Base-by-base conservation (phyloP, 23 tunicate species). In the Phallusia fumigata region DNA sequence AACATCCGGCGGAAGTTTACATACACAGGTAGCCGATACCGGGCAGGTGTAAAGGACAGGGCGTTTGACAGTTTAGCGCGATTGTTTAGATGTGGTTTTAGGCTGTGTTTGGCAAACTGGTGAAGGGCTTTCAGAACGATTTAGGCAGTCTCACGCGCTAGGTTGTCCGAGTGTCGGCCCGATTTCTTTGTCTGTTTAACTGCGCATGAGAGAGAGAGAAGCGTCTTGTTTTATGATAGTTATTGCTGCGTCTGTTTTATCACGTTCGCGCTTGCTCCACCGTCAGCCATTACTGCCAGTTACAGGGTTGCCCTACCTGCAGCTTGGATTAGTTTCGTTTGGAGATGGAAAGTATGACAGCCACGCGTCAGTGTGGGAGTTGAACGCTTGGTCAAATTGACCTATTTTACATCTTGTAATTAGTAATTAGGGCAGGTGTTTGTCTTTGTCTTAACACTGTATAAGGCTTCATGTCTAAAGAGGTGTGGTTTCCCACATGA, bases 241-340 rank as follows among this genome's bases (percentile, higher is more conserved):
- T 77, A 77, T 77, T 77, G 80, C 80, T 77, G 80, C 80, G 80
- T 77, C 80, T 77, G 50, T 77, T 77, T 77, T 77, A 77, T 77
- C 80, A 77, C 80, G 80, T 77, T 77, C 80, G 80, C 32, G 79
- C 35, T 76, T 76, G 79, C 79, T 35, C 45, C 79, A 44, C 47
- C 52, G 80, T 77, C 80, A 45, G 80, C 80, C 80, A 77, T 77
- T 77, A 58, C 80, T 77, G 80, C 53, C 80, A 77, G 69, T 13
- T 6, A 22, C 69, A 58, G 69, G 8, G 47, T 13, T 58, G 69
- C 69, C 69, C 28, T 58, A 58, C 69, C 69, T 22, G 26, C 69
- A 24, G 28, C 69, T 58, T 1, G 69, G 28, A 5, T 58, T 58
- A 8, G 3, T 58, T 24, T 24, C 28, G 28, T 24, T 58, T 24